Percentiles rank a stretch among this genome's conserved stretches.
Conservation (phyloP, 1,140 invertebrate genomes). For the Lucilia sericata region DNA sequence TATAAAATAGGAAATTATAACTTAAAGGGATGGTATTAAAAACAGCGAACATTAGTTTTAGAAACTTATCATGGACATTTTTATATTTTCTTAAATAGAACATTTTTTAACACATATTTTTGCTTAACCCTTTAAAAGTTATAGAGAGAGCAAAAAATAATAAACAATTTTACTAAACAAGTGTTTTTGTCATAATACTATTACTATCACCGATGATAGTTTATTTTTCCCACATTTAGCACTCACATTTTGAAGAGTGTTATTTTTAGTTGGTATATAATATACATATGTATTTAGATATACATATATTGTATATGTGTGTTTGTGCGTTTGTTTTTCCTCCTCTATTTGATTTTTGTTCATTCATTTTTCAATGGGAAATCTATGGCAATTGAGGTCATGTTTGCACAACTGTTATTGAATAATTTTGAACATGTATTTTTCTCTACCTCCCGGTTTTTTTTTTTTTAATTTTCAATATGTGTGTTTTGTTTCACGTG, state of each 20-base stretch:
- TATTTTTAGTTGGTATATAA: background rate
- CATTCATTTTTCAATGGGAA: slow-evolving; percentile 23
- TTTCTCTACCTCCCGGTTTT: background rate
- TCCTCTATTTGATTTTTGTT: background rate
- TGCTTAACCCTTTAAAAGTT: no score
- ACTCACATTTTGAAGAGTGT: background rate
- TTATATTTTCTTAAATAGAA: no score
- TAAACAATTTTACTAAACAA: background rate
- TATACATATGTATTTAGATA: background rate
- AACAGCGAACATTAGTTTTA: no score
- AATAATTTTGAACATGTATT: slow-evolving; percentile 5
- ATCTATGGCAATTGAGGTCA: slow-evolving; percentile 26
- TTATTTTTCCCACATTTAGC: slow-evolving; percentile 20
- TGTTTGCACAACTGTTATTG: slow-evolving; percentile 29
- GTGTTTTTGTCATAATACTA: slow-evolving; percentile 13
- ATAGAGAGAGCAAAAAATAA: background rate
- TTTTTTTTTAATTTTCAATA: background rate
- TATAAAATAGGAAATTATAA: background rate
- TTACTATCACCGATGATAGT: slow-evolving; percentile 21
- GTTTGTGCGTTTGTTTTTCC: background rate
- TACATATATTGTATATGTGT: background rate
- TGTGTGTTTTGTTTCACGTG: background rate
- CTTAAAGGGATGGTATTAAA: background rate
- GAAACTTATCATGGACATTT: no score
- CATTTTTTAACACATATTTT: no score